phyloP scores from a whole-genome alignment of 2,113 vertebrate genomes.

The Tetrao urogallus region DNA sequence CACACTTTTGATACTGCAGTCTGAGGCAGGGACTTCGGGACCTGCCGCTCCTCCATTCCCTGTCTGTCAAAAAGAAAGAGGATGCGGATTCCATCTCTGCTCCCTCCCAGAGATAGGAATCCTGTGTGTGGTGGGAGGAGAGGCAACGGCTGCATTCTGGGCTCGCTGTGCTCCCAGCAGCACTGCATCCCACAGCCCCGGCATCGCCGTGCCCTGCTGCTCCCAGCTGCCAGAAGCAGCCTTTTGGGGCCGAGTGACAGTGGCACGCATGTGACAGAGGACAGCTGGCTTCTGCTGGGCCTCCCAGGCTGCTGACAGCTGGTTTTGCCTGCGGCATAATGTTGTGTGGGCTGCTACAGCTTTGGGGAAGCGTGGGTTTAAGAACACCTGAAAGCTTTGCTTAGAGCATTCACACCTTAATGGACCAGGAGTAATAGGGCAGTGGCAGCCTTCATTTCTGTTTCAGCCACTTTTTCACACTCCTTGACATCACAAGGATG shows the following conservation, averaged over 20 bases:
- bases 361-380: not conserved
- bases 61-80: slow-evolving; percentile 43
- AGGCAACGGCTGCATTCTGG: not conserved
- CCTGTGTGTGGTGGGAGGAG: not conserved
- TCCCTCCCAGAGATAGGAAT: slow-evolving; percentile 7
- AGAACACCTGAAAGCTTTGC: not conserved
- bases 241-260: rapidly evolving
- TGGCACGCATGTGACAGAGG: not conserved
- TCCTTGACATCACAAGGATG: not conserved
- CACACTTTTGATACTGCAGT: not conserved
- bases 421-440: not conserved
- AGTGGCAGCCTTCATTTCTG: not conserved
- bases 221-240: not conserved
- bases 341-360: not conserved
- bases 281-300: not conserved
- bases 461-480: not conserved
- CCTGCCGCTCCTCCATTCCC: not conserved
- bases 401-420: not conserved
- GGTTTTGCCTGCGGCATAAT: not conserved
- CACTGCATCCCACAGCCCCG: not conserved
- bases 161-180: not conserved
- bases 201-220: not conserved
- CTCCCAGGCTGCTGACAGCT: not conserved
- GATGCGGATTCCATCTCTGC: slow-evolving; percentile 12
- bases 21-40: not conserved